These are phyloP conservation scores for Ophion slaviceki DNA, from an alignment of 2,888 invertebrate species.

Conservation along the genomic window DNA sequence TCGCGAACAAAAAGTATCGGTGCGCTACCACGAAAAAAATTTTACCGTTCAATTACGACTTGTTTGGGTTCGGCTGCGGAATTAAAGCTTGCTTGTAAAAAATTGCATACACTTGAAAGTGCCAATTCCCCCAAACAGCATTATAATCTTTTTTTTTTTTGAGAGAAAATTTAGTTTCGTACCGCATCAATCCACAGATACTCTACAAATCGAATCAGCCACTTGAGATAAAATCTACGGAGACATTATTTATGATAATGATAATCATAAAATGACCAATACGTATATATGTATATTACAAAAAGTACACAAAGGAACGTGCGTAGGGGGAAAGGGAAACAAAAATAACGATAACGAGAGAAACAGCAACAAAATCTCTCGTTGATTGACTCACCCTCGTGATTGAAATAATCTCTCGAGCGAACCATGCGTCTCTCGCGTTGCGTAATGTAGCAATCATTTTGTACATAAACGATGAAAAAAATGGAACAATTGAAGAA, in stretches of 20 bases:
- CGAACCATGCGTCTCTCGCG: constrained; percentile 14
- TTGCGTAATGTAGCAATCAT: constrained; percentile 51
- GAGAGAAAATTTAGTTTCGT: constrained; percentile 3
- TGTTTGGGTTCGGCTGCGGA: too few species aligned
- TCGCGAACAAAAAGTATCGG: too few species aligned
- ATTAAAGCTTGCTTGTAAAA: too few species aligned
- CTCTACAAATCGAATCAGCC: constrained; percentile 10
- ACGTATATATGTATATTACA: constrained; percentile 8
- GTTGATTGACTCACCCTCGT: constrained; percentile 8
- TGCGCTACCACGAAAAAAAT: too few species aligned
- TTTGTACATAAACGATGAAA: constrained; percentile 54
- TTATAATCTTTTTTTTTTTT: neutral
- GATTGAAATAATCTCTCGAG: neutral
- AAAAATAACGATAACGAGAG: constrained; percentile 5
- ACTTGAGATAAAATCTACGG: neutral
- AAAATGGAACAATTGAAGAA: neutral
- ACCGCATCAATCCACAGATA: constrained; percentile 30
- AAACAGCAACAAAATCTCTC: constrained; percentile 21
- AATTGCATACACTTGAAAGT: neutral
- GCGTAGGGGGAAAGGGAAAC: neutral
- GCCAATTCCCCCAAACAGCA: neutral
- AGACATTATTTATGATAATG: constrained; percentile 22
- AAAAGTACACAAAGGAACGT: constrained; percentile 7
- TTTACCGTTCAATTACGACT: too few species aligned
- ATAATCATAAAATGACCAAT: constrained; percentile 53